Base-by-base conservation (phyloP, 2,797 vertebrate genomes). In the Syngnathus rostellatus region DNA sequence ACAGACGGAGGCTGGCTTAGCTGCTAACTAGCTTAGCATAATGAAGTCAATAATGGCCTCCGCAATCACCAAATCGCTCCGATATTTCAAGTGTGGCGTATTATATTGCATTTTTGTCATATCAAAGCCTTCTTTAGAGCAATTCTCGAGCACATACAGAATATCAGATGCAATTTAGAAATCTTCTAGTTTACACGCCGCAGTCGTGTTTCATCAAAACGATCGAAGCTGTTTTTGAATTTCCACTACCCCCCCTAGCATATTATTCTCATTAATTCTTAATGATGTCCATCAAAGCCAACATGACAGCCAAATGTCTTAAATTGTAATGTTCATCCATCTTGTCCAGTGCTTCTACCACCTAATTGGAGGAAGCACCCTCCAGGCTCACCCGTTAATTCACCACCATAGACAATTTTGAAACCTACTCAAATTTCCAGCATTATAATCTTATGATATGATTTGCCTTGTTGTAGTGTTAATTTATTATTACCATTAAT, bases 361-460 rank as follows among this genome's bases (percentile, higher is more conserved):
- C 54, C 61, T 71, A 67, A 76, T 74, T 21, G 70, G 38, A 69
- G 41, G 54, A 70, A 65, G 76, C 67, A 8, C 65, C 79, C 73
- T 78, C 53, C 14, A 55, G 68, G 70, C 50, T 50, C 40, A 23
- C 1, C 39, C 0, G 54, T 68, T 55, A 45, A 70, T 72, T 61
- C 16, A 5, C 43, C n/a, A 17, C 40, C 51, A 77, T 76, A 53
- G 63, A 59, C 73, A 68, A 78, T 76, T 45, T 31, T 31, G 31
- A 3, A 31, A 31, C 31, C 2, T 31, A 31, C 31, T 31, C 31
- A 31, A 31, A 31, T 31, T 31, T 31, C 31, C 31, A 31, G 31
- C 31, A 31, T 31, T 31, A 31, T 31, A 31, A 31, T 31, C 31
- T 31, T 31, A 31, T 3, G 31, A 31, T 31, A 31, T 31, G 31